These are phyloP conservation scores for Pachypeltis micranthus DNA, from an alignment of 1,140 invertebrate species.

Conservation along the genomic window DNA sequence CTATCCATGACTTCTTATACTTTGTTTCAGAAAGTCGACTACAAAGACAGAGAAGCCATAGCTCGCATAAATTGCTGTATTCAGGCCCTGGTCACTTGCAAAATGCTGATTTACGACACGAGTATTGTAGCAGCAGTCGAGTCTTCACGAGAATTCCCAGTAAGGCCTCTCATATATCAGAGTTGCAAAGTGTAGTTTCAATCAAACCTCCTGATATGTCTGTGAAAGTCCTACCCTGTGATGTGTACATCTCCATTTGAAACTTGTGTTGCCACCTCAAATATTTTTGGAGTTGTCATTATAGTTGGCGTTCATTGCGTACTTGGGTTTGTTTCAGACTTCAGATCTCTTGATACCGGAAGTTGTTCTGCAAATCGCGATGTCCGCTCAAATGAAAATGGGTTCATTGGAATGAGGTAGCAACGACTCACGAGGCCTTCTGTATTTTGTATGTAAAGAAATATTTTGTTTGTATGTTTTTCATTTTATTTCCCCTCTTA, in stretches of 20 bases:
- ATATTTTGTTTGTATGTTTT: no score
- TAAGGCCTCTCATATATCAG: constrained; percentile 32
- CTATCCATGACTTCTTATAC: no score
- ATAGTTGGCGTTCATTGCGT: no score
- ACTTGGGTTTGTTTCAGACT: constrained; percentile 34
- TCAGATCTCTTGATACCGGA: constrained; percentile 70
- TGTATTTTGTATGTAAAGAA: no score
- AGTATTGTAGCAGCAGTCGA: constrained; percentile 86
- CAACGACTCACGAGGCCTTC: no score
- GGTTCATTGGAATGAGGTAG: neutral
- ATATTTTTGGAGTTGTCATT: no score
- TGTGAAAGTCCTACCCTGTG: no score
- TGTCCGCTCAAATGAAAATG: neutral
- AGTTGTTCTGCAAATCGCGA: constrained; percentile 62
- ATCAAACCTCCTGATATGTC: no score
- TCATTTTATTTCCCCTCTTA: no score
- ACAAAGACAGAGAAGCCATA: constrained; percentile 66
- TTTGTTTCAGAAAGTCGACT: constrained; percentile 50
- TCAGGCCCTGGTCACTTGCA: constrained; percentile 64
- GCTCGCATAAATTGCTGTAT: constrained; percentile 83
- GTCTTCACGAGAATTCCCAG: constrained; percentile 69
- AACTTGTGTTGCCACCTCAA: no score
- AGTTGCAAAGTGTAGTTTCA: neutral
- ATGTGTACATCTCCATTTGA: no score
- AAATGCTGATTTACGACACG: constrained; percentile 84